phyloP scores from a whole-genome alignment of 2,113 vertebrate species.

The Craseonycteris thonglongyai region DNA sequence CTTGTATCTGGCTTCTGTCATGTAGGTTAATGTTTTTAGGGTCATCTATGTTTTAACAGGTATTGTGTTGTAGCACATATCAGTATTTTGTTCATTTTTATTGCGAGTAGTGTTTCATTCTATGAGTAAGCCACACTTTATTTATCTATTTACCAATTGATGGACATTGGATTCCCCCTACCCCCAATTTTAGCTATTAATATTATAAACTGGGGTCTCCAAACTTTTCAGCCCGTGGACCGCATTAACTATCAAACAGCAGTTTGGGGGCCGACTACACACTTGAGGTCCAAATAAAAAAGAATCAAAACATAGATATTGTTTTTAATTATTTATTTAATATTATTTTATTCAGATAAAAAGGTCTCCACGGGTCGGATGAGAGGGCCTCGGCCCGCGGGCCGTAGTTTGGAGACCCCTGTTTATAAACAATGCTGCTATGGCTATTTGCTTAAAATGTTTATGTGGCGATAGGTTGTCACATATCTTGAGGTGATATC shows the following conservation, averaged over 20 bases:
- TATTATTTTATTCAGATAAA: no score
- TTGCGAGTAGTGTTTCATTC: not conserved
- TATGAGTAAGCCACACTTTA: not conserved
- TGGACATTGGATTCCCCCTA: not conserved
- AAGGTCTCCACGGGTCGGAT: no score
- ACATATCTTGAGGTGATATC: not conserved
- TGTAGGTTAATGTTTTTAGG: not conserved
- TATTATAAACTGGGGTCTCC: no score
- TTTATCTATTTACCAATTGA: not conserved
- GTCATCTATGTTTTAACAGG: not conserved
- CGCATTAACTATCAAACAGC: no score
- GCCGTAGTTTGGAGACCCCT: no score
- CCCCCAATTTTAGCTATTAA: not conserved
- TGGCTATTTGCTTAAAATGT: not conserved
- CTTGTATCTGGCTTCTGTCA: not conserved
- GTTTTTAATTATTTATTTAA: no score
- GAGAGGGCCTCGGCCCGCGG: no score
- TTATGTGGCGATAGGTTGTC: not conserved
- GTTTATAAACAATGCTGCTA: not conserved
- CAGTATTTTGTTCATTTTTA: not conserved
- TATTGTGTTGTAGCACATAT: not conserved
- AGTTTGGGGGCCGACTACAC: no score
- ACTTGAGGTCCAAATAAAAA: no score
- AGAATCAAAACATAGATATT: no score
- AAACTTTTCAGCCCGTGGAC: no score